Percentiles rank a stretch among this genome's conserved stretches.
Evolutionary conservation across 2,797 vertebrate genomes (phyloP).

Genomic region (Halcyon leucocephala): DNA sequence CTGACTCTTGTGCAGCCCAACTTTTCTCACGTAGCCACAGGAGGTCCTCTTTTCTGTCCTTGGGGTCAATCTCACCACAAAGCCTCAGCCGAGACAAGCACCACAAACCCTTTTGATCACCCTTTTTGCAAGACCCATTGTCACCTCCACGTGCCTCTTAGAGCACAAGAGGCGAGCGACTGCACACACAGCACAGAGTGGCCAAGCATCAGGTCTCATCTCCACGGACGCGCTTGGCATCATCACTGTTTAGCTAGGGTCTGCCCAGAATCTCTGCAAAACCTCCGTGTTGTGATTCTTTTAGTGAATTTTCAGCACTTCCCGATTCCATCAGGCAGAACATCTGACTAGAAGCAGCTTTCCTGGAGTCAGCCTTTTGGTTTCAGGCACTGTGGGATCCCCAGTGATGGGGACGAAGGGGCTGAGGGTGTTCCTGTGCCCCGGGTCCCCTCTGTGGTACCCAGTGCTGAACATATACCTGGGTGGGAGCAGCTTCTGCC

Average conservation of each 20-base stretch:
- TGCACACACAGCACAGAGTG: background rate
- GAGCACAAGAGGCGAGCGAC: background rate
- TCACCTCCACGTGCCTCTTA: rapidly evolving
- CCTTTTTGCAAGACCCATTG: background rate
- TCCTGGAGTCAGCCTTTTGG: background rate
- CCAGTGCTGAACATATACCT: rapidly evolving
- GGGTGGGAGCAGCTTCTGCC: background rate
- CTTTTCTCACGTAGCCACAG: background rate
- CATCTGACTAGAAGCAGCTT: background rate
- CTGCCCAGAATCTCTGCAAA: background rate
- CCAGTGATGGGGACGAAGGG: rapidly evolving
- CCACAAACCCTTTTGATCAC: background rate
- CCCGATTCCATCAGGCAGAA: background rate
- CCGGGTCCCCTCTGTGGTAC: rapidly evolving
- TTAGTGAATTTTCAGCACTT: background rate
- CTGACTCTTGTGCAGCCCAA: background rate
- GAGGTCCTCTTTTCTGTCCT: background rate
- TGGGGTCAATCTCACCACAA: background rate
- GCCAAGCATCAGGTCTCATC: background rate
- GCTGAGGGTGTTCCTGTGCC: background rate
- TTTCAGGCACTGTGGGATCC: rapidly evolving
- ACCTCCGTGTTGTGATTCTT: rapidly evolving
- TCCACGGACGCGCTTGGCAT: background rate
- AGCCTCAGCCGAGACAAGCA: background rate
- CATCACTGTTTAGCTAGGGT: background rate